phyloP scores from a whole-genome alignment of 2,888 invertebrate genomes.

The Pammene aurita region DNA sequence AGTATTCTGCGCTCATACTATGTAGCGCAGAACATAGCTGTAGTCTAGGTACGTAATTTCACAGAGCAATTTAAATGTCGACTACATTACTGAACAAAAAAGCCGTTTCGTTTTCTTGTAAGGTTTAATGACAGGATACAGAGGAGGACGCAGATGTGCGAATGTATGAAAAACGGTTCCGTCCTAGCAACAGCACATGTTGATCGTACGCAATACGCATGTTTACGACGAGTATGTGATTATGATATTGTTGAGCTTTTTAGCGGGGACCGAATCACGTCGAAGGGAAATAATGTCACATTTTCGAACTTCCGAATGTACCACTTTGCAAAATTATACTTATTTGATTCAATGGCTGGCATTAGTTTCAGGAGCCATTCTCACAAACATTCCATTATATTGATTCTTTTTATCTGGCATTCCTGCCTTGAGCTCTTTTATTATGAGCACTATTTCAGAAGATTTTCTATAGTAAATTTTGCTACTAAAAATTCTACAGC shows the following conservation, averaged over 20 bases:
- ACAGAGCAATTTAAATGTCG: constrained; percentile 73
- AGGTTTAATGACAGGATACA: constrained; percentile 78
- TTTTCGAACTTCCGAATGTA: too few relatives aligned
- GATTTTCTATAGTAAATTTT: too few relatives aligned
- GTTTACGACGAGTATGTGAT: constrained; percentile 18
- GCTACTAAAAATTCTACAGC: too few relatives aligned
- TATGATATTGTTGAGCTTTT: constrained; percentile 7
- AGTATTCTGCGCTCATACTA: constrained; percentile 43
- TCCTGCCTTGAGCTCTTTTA: too few relatives aligned
- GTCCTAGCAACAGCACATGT: constrained; percentile 66
- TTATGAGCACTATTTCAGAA: too few relatives aligned
- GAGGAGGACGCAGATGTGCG: constrained; percentile 73
- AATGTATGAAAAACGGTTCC: constrained; percentile 65
- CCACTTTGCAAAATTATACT: too few relatives aligned
- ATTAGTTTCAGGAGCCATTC: too few relatives aligned
- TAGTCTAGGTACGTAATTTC: constrained; percentile 66
- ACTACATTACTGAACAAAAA: constrained; percentile 66
- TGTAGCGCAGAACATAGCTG: too few relatives aligned
- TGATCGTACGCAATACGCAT: constrained; percentile 40
- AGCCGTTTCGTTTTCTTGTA: constrained; percentile 67
- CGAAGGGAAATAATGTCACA: too few relatives aligned
- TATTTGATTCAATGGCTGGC: too few relatives aligned
- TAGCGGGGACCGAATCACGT: not conserved
- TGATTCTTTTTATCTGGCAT: too few relatives aligned
- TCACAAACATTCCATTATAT: too few relatives aligned